phyloP scores from a whole-genome alignment of 2,113 vertebrate species.

The Regulus satrapa region DNA sequence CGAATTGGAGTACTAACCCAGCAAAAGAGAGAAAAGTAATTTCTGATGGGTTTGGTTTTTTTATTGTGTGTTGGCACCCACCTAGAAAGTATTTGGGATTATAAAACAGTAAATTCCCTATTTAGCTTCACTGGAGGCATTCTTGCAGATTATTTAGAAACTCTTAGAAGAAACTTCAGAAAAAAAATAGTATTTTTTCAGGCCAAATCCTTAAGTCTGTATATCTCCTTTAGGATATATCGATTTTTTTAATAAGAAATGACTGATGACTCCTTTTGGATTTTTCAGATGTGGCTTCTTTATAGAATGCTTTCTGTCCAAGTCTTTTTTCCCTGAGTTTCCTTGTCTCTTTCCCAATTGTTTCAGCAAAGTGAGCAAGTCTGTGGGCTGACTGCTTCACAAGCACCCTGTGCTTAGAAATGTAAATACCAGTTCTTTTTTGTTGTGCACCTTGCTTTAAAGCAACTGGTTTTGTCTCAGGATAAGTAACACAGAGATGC shows the following conservation, averaged over 20 bases:
- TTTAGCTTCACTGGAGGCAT: neutral
- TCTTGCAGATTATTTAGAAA: neutral
- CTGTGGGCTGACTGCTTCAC: neutral
- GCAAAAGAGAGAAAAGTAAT: neutral
- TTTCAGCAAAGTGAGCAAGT: neutral
- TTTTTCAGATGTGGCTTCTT: neutral
- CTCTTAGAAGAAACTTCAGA: neutral
- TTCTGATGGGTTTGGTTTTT: neutral
- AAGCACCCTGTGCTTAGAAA: neutral
- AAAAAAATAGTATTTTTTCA: neutral
- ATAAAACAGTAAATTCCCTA: neutral
- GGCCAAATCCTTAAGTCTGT: neutral
- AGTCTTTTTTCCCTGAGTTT: neutral
- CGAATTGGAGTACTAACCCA: neutral
- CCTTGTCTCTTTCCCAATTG: neutral
- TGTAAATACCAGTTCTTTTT: neutral
- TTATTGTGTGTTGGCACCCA: neutral
- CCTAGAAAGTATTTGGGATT: neutral
- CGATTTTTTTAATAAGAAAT: neutral
- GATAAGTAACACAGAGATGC: neutral
- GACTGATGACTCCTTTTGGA: neutral
- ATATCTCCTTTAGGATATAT: neutral
- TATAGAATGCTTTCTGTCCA: neutral
- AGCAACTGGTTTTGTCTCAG: neutral
- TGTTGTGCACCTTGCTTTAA: neutral